Conservation (phyloP, 2,113 vertebrate species). For the Neoarius graeffei region DNA sequence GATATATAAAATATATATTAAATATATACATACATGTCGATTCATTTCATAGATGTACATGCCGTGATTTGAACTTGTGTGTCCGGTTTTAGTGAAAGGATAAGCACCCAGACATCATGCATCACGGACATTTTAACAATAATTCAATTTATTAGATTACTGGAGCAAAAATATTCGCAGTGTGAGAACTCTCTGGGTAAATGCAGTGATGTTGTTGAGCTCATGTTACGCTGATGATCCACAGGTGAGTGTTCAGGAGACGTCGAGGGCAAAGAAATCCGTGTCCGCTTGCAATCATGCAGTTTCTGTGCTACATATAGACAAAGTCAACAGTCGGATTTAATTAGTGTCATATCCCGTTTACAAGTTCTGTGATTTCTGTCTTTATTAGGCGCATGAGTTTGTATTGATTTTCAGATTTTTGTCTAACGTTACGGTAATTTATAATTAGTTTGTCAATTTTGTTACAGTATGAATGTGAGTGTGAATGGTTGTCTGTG, state of each 20-base stretch:
- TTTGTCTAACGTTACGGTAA: not conserved
- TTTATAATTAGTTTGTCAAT: not conserved
- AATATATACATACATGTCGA: not conserved
- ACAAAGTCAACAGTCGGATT: not conserved
- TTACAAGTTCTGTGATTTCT: not conserved
- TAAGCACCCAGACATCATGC: constrained; percentile 8
- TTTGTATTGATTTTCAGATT: not conserved
- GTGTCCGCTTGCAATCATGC: not conserved
- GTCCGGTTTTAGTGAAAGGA: not conserved
- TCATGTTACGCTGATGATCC: constrained; percentile 70
- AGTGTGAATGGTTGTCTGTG: no score
- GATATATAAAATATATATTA: not conserved
- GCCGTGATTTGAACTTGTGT: not conserved
- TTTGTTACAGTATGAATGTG: no score
- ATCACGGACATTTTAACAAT: not conserved
- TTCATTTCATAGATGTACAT: not conserved
- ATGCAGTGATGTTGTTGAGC: constrained; percentile 62
- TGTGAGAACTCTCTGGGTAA: constrained; percentile 56
- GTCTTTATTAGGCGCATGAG: not conserved
- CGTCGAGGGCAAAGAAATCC: constrained; percentile 58
- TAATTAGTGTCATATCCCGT: not conserved
- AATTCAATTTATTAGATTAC: constrained; percentile 49
- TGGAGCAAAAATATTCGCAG: constrained; percentile 69
- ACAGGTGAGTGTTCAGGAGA: constrained; percentile 62
- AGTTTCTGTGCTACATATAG: constrained; percentile 20